Evolutionary conservation across 2,888 invertebrate species (phyloP).

Genomic region (Acleris emargana): DNA sequence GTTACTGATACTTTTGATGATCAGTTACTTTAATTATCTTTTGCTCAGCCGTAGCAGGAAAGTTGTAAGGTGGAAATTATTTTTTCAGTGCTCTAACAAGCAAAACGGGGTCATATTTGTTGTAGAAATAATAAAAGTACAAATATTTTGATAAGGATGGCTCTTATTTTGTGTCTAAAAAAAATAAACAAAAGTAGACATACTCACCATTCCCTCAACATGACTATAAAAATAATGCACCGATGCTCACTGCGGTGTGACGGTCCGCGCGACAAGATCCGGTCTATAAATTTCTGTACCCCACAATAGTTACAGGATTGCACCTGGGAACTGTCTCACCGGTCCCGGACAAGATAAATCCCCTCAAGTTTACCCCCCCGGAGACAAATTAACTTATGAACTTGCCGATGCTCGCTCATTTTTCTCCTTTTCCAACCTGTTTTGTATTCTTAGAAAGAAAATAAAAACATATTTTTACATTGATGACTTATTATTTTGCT

Average conservation of each 20-base stretch:
- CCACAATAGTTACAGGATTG: conserved; percentile 76
- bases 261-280: conserved; percentile 48
- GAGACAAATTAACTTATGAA: conserved; percentile 71
- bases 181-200: neutral
- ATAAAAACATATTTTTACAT: no score
- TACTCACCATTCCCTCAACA: neutral
- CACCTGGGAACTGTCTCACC: conserved; percentile 74
- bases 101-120: no score
- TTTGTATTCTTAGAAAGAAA: neutral
- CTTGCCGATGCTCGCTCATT: conserved; percentile 41
- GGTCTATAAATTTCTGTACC: conserved; percentile 74
- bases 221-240: no score
- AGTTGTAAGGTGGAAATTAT: no score
- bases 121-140: no score
- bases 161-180: no score
- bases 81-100: no score
- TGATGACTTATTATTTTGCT: no score
- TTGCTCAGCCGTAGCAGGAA: no score
- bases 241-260: conserved; percentile 49
- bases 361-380: conserved; percentile 54
- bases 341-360: conserved; percentile 70
- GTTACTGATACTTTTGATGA: no score
- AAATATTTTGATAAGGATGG: no score
- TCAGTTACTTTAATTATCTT: no score
- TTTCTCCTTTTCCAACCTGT: conserved; percentile 27